A percentile compares a stretch with the other conserved stretches of the same genome.
Evolutionary conservation across 2,797 vertebrate genomes (phyloP).

Genomic region (Champsocephalus gunnari): DNA sequence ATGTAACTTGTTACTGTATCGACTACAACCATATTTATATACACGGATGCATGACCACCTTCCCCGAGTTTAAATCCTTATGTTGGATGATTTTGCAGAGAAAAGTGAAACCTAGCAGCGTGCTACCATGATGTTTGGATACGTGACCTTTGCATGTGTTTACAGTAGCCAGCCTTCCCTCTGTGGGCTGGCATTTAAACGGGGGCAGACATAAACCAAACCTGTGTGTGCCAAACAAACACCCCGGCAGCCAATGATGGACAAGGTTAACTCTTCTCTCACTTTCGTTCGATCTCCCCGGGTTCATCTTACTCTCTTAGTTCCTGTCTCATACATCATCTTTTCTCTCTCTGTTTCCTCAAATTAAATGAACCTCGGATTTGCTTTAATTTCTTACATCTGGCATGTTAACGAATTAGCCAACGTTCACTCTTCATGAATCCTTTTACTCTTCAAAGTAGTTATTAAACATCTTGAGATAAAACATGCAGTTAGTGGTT

Average conservation of each 20-base stretch:
- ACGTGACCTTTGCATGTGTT: slow-evolving; percentile 51
- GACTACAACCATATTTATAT: not conserved
- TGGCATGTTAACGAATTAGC: too few species aligned
- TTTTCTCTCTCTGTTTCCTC: too few species aligned
- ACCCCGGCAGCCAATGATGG: slow-evolving; percentile 35
- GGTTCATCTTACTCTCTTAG: too few species aligned
- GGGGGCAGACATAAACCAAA: slow-evolving; percentile 57
- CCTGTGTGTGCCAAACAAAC: slow-evolving; percentile 73
- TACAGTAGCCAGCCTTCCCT: slow-evolving; percentile 45
- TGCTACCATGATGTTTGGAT: slow-evolving; percentile 13
- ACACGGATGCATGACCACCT: too few species aligned
- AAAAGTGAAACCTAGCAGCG: not conserved
- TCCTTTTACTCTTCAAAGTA: too few species aligned
- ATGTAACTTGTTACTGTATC: not conserved
- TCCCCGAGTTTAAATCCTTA: not conserved
- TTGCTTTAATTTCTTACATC: too few species aligned
- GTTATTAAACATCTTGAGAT: too few species aligned
- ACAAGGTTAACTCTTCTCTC: not conserved
- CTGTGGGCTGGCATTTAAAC: slow-evolving; percentile 72
- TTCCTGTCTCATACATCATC: too few species aligned
- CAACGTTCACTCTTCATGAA: too few species aligned
- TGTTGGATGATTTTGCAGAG: not conserved
- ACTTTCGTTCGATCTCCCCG: too few species aligned
- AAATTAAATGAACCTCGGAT: too few species aligned
- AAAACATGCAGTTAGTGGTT: too few species aligned